phyloP scores from a whole-genome alignment of 2,888 invertebrate species.

The Chrysomela aeneicollis region DNA sequence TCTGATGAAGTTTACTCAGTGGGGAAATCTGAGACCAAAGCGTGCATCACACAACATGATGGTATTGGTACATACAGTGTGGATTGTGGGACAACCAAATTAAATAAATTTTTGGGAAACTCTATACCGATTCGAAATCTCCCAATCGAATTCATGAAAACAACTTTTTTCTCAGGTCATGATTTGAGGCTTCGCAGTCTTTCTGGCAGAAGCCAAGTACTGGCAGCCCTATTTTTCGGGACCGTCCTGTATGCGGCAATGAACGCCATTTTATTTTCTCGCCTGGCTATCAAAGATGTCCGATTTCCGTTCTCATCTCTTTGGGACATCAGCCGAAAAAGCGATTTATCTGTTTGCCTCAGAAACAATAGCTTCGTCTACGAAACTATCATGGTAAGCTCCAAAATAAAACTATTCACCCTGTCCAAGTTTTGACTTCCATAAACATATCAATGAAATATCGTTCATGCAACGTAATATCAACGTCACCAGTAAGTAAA shows the following conservation, averaged over 20 bases:
- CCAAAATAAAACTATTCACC: too few relatives aligned
- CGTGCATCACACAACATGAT: neutral
- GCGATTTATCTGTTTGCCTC: slow-evolving; percentile 59
- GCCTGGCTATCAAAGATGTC: slow-evolving; percentile 57
- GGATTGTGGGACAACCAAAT: too few relatives aligned
- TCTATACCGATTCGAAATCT: too few relatives aligned
- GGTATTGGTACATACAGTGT: too few relatives aligned
- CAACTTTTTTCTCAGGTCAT: slow-evolving; percentile 50
- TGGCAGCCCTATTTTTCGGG: slow-evolving; percentile 54
- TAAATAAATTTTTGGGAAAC: too few relatives aligned
- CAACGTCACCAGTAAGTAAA: too few relatives aligned
- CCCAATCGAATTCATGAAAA: too few relatives aligned
- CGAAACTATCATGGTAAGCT: slow-evolving; percentile 53
- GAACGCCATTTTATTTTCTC: slow-evolving; percentile 59
- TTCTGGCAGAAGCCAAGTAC: slow-evolving; percentile 52
- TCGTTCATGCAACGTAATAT: too few relatives aligned
- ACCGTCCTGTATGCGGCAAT: slow-evolving; percentile 53
- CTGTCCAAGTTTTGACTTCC: too few relatives aligned
- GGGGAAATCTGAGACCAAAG: neutral
- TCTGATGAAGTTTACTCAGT: neutral
- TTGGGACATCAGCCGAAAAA: slow-evolving; percentile 54
- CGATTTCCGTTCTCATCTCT: slow-evolving; percentile 56
- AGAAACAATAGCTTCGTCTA: slow-evolving; percentile 59
- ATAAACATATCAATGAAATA: too few relatives aligned
- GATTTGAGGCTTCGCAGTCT: slow-evolving; percentile 51